Evolutionary conservation across 2,113 vertebrate species (phyloP), one percentile per base, ranked within the genome.

Genomic region (Gadus macrocephalus): DNA sequence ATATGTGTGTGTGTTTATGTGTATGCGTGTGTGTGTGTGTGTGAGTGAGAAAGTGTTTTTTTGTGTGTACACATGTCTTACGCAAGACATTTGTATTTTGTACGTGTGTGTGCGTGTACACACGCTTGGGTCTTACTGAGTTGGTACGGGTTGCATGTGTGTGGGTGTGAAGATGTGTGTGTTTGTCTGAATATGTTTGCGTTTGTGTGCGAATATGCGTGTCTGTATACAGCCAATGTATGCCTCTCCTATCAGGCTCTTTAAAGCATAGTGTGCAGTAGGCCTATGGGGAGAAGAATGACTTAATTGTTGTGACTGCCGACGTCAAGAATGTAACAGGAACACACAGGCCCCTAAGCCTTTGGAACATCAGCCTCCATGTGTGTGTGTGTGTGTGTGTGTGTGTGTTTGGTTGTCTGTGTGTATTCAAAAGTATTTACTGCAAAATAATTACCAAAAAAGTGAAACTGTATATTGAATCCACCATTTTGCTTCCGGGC

Each of bases 221-320:
- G 55, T 58, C 16, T 58, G 15, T 16, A 4, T 58, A 58, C n/a
- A 49, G 55, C n/a, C 15, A n/a, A 16, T 55, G 55, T n/a, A 5
- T 58, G n/a, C n/a, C 15, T n/a, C n/a, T 58, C 15, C 15, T n/a
- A 5, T 49, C 17, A 28, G 56, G 55, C 64, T 77, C 71, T 53
- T 53, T 49, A 49, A 55, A 60, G 72, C 56, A 64, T 27, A 68
- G 68, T 14, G 53, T 56, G 69, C 61, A 82, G 56, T 63, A 68
- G 65, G 80, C 81, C 82, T 31, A 72, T 83, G 84, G 81, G 68
- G 76, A 62, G 69, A 64, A 15, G 55, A 69, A 38, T 81, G 84
- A 86, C 72, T 86, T 82, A 79, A 89, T 87, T 89, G 77, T 82
- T 85, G 78, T 88, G 84, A 87, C 86, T 86, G 69, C 38, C 15